Evolutionary conservation across 2,113 vertebrate species (phyloP).

Genomic region (Dicerorhinus sumatrensis): DNA sequence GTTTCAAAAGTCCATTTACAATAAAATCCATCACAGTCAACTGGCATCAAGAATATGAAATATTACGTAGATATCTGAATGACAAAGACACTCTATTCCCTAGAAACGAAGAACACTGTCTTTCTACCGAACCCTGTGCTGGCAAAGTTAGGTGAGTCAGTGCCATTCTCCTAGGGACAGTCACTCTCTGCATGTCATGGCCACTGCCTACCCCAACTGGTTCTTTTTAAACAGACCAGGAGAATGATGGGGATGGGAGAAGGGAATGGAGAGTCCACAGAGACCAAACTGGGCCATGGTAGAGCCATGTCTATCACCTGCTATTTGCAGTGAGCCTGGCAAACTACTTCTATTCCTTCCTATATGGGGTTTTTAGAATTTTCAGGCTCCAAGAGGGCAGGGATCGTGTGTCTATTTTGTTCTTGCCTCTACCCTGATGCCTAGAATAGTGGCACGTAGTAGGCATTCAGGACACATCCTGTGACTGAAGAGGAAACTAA

Average conservation of each 20-base stretch:
- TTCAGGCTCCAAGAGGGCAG: neutral
- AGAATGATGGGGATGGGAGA: neutral
- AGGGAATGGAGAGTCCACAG: neutral
- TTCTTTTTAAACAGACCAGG: neutral
- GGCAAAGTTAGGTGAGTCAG: neutral
- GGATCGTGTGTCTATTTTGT: neutral
- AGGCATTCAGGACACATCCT: neutral
- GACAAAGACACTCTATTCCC: neutral
- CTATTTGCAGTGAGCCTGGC: neutral
- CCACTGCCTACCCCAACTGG: neutral
- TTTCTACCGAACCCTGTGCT: neutral
- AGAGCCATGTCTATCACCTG: neutral
- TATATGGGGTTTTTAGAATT: neutral
- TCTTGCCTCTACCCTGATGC: neutral
- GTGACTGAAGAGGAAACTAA: neutral
- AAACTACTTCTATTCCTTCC: conserved; percentile 3
- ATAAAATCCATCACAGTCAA: neutral
- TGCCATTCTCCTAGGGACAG: neutral
- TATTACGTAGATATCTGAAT: neutral
- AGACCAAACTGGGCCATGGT: neutral
- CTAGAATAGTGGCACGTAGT: neutral
- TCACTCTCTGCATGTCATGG: neutral
- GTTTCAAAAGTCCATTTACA: neutral
- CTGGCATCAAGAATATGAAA: neutral
- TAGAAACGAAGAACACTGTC: neutral